Evolutionary conservation across 2,888 invertebrate genomes (phyloP).

Genomic region (Tinea pellionella): DNA sequence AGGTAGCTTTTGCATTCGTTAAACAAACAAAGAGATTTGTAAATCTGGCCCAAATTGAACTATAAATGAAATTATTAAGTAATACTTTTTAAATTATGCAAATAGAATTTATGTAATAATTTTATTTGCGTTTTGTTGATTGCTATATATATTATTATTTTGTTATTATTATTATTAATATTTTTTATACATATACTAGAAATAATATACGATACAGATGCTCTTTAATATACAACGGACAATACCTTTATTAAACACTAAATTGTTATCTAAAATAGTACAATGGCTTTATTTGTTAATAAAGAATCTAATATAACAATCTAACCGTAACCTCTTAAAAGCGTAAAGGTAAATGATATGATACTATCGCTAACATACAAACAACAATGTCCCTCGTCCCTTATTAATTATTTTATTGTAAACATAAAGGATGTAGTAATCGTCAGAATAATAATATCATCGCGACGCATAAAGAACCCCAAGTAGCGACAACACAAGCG

Average conservation of each 20-base stretch:
- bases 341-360: conserved; percentile 48
- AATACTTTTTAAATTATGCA: neutral
- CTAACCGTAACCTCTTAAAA: conserved; percentile 47
- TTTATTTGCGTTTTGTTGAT: too few species aligned
- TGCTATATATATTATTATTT: too few species aligned
- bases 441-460: conserved; percentile 69
- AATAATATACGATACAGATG: too few species aligned
- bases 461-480: conserved; percentile 65
- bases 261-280: neutral
- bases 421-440: conserved; percentile 69
- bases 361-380: conserved; percentile 59
- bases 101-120: neutral
- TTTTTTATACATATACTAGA: too few species aligned
- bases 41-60: conserved; percentile 14
- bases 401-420: conserved; percentile 71
- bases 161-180: too few species aligned
- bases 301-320: conserved; percentile 29
- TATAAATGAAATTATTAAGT: neutral
- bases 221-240: too few species aligned
- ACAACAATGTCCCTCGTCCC: conserved; percentile 64
- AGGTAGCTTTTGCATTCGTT: conserved; percentile 22
- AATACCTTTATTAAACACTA: neutral
- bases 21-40: conserved; percentile 21
- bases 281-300: neutral
- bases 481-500: conserved; percentile 66